phyloP scores from a whole-genome alignment of 2,113 vertebrate species.

The Indri indri region DNA sequence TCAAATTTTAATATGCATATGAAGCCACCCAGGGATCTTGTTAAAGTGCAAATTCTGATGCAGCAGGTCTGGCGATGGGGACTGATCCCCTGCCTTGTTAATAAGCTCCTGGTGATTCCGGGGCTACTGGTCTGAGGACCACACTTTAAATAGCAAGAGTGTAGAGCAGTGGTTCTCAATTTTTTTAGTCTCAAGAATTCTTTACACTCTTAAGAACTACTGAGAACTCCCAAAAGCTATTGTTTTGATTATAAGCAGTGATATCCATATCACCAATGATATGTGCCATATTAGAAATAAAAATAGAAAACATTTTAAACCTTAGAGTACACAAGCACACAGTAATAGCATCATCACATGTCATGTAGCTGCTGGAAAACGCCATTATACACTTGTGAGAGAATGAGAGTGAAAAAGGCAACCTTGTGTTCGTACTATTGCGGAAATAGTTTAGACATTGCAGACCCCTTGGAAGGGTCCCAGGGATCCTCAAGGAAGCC shows the following conservation, averaged over 20 bases:
- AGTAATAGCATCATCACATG: background rate
- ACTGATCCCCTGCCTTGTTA: background rate
- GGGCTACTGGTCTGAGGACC: background rate
- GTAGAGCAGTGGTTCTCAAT: background rate
- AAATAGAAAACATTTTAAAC: background rate
- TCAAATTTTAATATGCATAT: background rate
- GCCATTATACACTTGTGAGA: background rate
- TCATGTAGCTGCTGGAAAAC: background rate
- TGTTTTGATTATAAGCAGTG: background rate
- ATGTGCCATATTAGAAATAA: background rate
- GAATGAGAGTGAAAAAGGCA: background rate
- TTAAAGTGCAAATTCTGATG: background rate
- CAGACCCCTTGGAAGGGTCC: background rate
- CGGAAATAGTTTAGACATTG: background rate
- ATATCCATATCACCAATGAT: background rate
- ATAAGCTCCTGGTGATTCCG: background rate
- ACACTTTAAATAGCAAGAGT: background rate
- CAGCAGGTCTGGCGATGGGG: background rate
- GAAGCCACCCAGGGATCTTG: background rate
- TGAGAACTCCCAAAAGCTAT: background rate
- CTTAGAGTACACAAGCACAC: background rate
- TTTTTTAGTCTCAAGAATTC: background rate
- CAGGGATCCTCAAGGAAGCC: background rate
- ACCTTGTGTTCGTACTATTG: background rate
- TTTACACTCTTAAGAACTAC: background rate